phyloP scores from a whole-genome alignment of 2,113 vertebrate species.

The Chloebia gouldiae region DNA sequence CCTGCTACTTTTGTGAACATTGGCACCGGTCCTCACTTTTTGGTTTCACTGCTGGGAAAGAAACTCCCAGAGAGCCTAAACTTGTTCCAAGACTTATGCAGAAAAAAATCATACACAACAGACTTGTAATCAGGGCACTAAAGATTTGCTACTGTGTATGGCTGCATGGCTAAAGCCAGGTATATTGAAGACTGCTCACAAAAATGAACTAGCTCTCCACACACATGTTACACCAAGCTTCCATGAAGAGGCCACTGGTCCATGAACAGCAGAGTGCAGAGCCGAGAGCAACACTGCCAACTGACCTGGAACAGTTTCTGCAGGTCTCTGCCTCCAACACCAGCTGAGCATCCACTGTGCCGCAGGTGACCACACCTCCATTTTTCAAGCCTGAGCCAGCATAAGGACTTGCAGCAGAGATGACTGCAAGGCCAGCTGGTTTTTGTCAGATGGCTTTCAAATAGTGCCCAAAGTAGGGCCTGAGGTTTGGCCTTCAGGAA shows the following conservation, averaged over 20 bases:
- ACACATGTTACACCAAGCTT: background rate
- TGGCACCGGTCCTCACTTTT: background rate
- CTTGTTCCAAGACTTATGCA: background rate
- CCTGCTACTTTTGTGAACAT: background rate
- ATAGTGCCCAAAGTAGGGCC: background rate
- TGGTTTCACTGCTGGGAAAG: background rate
- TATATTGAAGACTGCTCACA: background rate
- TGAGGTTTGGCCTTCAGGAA: background rate
- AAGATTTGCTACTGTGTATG: background rate
- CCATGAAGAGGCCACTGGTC: background rate
- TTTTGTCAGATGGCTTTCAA: background rate
- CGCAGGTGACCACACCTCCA: background rate
- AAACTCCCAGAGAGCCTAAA: background rate
- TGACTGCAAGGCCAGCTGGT: background rate
- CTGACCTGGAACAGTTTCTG: background rate
- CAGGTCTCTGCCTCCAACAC: background rate
- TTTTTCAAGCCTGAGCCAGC: background rate
- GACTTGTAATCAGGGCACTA: background rate
- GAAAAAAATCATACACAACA: background rate
- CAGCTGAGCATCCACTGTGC: background rate
- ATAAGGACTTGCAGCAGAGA: background rate
- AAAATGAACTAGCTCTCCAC: background rate
- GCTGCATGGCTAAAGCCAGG: background rate
- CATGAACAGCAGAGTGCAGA: background rate
- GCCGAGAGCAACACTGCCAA: rapidly evolving